Conservation (phyloP, 2,888 invertebrate species). For the Trimorus sp. region DNA sequence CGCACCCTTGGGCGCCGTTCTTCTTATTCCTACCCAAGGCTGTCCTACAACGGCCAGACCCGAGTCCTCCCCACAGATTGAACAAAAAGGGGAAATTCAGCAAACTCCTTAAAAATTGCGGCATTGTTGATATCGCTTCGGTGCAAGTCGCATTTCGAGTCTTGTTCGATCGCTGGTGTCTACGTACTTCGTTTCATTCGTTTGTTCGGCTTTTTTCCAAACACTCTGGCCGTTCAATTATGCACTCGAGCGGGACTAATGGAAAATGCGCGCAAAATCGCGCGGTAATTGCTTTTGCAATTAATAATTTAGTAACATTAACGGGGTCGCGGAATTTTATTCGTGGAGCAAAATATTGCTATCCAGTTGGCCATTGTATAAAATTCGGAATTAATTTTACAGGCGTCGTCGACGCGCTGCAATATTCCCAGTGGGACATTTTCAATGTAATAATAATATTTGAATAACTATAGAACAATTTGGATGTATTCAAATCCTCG, state of each 20-base stretch:
- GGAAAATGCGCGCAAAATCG: too few relatives aligned
- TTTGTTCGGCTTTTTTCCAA: too few relatives aligned
- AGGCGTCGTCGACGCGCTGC: slow-evolving; percentile 5
- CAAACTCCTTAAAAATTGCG: slow-evolving; percentile 55
- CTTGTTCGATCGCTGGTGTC: too few relatives aligned
- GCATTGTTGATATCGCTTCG: slow-evolving; percentile 44
- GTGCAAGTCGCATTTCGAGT: slow-evolving; percentile 20
- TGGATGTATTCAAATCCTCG: slow-evolving; percentile 24
- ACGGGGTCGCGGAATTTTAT: slow-evolving; percentile 17
- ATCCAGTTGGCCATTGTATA: slow-evolving; percentile 15
- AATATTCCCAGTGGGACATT: slow-evolving; percentile 13
- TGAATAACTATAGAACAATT: slow-evolving; percentile 24
- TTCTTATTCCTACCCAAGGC: slow-evolving; percentile 73
- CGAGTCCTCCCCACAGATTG: slow-evolving; percentile 73
- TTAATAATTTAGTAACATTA: slow-evolving; percentile 31
- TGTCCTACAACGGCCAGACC: slow-evolving; percentile 63
- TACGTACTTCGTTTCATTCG: too few relatives aligned
- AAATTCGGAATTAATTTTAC: slow-evolving; percentile 30
- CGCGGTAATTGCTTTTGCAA: slow-evolving; percentile 6
- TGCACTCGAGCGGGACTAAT: too few relatives aligned
- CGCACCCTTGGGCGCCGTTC: slow-evolving; percentile 78
- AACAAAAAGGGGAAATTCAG: slow-evolving; percentile 59
- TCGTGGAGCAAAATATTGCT: slow-evolving; percentile 17
- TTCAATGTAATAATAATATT: slow-evolving; percentile 30
- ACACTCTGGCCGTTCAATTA: too few relatives aligned